phyloP scores from a whole-genome alignment of 2,113 vertebrate genomes.

The Peromyscus maniculatus region DNA sequence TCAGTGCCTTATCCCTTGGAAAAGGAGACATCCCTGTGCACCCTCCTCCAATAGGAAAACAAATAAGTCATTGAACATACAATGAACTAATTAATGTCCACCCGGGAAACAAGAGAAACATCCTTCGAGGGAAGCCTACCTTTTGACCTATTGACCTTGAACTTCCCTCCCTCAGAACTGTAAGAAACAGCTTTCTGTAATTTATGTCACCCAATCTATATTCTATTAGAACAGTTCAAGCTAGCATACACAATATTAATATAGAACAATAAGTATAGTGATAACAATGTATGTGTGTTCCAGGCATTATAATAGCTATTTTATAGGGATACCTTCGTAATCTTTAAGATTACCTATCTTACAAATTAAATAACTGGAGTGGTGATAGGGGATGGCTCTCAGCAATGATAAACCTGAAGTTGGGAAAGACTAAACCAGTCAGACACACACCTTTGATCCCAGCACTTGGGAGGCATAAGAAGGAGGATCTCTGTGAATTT shows the following conservation, averaged over 20 bases:
- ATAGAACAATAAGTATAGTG: not conserved
- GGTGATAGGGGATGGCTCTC: not conserved
- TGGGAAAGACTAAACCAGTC: not conserved
- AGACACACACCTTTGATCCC: not conserved
- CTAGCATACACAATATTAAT: not conserved
- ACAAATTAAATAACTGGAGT: not conserved
- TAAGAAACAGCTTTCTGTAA: conserved; percentile 13
- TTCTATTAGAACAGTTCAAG: not conserved
- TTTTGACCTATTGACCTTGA: not conserved
- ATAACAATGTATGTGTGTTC: not conserved
- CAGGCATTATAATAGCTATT: not conserved
- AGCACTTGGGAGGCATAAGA: not conserved
- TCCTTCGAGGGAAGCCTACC: not conserved
- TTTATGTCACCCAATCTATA: not conserved
- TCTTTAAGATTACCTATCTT: not conserved
- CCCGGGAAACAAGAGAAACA: not conserved
- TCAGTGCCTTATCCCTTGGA: not conserved
- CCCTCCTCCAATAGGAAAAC: not conserved
- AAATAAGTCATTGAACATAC: not conserved
- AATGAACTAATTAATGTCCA: not conserved
- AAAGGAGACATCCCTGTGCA: not conserved
- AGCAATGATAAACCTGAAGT: not conserved
- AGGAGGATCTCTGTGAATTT: not conserved
- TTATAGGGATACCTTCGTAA: not conserved
- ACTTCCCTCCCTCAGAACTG: not conserved